Base-by-base conservation (phyloP, 37 sponge, comb jelly and placozoan species). In the Aplysina aerophoba region DNA sequence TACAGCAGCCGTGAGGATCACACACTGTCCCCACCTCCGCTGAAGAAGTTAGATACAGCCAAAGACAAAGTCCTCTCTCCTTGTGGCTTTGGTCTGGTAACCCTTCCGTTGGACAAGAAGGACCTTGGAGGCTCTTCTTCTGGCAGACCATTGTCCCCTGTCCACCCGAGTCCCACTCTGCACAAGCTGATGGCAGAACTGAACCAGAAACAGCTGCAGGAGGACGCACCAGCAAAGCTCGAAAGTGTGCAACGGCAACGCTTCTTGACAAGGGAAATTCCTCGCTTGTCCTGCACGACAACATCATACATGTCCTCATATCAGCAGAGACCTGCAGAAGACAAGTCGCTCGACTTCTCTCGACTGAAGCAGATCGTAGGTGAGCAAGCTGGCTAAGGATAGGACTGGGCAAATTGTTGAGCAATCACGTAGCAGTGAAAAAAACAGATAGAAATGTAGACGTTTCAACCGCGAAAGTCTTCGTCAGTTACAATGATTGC, bases 311-410 rank as follows among this genome's bases (percentile, higher is more conserved):
- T 69, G 71, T 33, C 13, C 4, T 30, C 31, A 1, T 69, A 69
- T 30, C 17, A n/a, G 6, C 17, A 30, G 6, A 15, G 4, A 0
- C 71, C 71, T 16, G 34, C 35, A 33, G 30, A 69, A 6, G 33
- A 69, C 33, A 30, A 69, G 31, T 69, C 71, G 17, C 34, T 69
- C 15, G 71, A 69, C 33, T 69, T 69, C 71, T 69, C 71, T 31
- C 71, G 31, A 1, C 28, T 69, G 15, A 69, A 69, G 28, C 28
- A 35, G 11, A 35, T 35, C 28, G 33, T 69, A 28, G 17, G 17
- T 35, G 17, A 34, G 34, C 50, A 44, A 8, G 50, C 8, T 44
- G 50, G 50, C 50, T 11, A 44, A 44, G 3, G 50, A 8, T 44
- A 44, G 8, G n/a, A n/a, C n/a, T n/a, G n/a, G n/a, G n/a, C 50